phyloP scores from a whole-genome alignment of 2,113 vertebrate genomes.

The Catharus minimus region DNA sequence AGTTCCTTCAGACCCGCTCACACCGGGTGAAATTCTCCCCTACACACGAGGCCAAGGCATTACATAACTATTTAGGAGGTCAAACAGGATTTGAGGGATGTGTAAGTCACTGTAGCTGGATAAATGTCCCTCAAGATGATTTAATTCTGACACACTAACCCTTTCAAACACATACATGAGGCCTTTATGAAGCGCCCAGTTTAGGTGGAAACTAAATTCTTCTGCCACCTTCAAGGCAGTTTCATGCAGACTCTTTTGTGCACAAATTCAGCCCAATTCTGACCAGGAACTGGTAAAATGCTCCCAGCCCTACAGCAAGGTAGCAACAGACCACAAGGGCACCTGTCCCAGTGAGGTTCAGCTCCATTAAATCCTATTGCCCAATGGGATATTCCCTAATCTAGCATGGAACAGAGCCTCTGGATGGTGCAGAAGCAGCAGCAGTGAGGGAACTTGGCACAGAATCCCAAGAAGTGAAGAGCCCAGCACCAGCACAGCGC shows the following conservation, averaged over 20 bases:
- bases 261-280: not conserved
- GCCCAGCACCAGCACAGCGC: rapidly evolving
- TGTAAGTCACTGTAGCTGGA: not conserved
- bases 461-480: not conserved
- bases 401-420: rapidly evolving
- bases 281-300: not conserved
- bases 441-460: not conserved
- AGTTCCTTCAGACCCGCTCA: conserved; percentile 16
- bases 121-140: not conserved
- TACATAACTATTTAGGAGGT: not conserved
- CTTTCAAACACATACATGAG: not conserved
- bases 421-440: not conserved
- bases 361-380: not conserved
- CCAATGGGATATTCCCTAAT: not conserved
- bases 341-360: not conserved
- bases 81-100: conserved; percentile 15
- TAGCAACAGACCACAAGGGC: not conserved
- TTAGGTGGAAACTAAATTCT: not conserved
- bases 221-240: not conserved
- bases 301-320: not conserved
- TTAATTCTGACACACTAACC: conserved; percentile 5
- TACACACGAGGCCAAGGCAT: not conserved
- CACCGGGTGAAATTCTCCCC: not conserved
- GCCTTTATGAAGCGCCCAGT: not conserved
- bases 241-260: rapidly evolving